phyloP scores from a whole-genome alignment of 2,113 vertebrate genomes.

The Phrynocephalus versicolor region DNA sequence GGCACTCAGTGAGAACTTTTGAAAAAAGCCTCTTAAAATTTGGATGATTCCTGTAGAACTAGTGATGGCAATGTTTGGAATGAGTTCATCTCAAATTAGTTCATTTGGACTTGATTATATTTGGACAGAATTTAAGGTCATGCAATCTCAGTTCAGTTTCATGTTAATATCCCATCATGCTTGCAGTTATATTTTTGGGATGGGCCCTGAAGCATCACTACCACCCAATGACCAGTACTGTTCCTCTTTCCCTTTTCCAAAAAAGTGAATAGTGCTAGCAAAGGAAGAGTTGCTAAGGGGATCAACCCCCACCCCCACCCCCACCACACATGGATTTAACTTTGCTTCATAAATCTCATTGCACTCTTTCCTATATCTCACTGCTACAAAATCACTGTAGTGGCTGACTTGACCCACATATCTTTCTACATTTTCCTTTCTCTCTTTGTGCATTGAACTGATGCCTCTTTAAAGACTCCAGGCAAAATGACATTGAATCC shows the following conservation, averaged over 20 bases:
- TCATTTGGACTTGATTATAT: neutral
- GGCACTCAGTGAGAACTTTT: neutral
- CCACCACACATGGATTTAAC: too few species aligned
- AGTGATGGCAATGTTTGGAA: neutral
- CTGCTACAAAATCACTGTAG: too few species aligned
- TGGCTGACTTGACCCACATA: too few species aligned
- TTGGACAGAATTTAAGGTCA: neutral
- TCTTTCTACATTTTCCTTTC: neutral
- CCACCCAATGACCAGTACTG: neutral
- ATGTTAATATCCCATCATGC: neutral
- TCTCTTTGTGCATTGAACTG: neutral
- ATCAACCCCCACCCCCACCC: too few species aligned
- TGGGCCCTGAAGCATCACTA: neutral
- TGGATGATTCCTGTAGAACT: neutral
- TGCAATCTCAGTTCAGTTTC: neutral
- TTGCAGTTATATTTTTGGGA: neutral
- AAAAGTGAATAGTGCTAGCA: neutral
- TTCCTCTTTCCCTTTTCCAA: neutral
- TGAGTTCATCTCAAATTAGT: neutral
- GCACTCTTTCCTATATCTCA: neutral
- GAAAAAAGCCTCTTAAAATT: neutral
- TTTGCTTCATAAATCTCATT: neutral
- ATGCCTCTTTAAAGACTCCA: neutral
- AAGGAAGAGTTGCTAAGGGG: neutral
- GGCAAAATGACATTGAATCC: neutral